Evolutionary conservation across 2,888 invertebrate species (phyloP), one percentile per base, ranked within the genome.

Genomic region (Cybosia mesomella): DNA sequence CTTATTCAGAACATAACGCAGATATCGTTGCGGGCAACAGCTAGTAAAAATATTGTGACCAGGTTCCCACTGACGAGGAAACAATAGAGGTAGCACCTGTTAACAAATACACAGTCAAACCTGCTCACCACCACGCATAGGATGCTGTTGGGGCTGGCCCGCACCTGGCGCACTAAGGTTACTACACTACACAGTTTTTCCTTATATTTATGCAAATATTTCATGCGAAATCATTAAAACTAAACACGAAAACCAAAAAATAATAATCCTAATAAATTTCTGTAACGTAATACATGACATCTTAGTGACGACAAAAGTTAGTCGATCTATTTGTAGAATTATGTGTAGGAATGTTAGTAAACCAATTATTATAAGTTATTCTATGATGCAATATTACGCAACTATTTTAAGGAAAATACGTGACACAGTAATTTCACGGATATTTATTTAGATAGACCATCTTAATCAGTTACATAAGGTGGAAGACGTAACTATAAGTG

Each of bases 341-440:
- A 43, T 43, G 7, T 49, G 3, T 0, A 49, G n/a, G n/a, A 55
- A 28, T 55, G 24, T 55, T 22, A 24, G 24, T 24, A 55, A 58
- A 58, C 18, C n/a, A 32, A 58, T 58, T 34, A 58, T n/a, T 55
- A 24, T 22, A 1, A 49, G 49, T n/a, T 58, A 58, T 18, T 28
- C 8, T 57, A 18, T 58, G 34, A 58, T 32, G 34, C 28, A 18
- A 32, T 18, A 11, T 58, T 18, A n/a, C 62, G 57, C 67, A 65
- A 70, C 59, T 68, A 73, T 32, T 18, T 36, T 36, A 49, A 75
- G 68, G 70, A 76, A 73, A 76, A 71, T 64, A 70, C 64, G 73
- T 73, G 71, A 79, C 34, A 1, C 15, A 8, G 61, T 67, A 72
- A 72, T 70, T 72, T 76, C 32, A 64, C 55, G 67, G 28, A 68